Percentiles rank a stretch among this genome's conserved stretches.
phyloP scores from a whole-genome alignment of 2,113 vertebrate species.

The Chinchilla lanigera region DNA sequence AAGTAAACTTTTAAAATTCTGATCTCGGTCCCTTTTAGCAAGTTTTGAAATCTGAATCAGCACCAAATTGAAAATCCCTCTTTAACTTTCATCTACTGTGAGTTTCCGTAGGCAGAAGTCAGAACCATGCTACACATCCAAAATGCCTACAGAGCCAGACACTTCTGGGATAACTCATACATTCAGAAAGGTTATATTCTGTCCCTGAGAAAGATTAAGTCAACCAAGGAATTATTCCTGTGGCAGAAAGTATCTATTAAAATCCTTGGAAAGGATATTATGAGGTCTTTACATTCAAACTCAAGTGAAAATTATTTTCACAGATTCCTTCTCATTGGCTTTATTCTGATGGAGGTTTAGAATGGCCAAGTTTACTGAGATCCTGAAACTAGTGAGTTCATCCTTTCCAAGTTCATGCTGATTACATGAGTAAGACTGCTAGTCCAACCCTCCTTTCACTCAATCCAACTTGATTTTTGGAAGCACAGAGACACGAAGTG shows the following conservation, averaged over 20 bases:
- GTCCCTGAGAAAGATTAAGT: background rate
- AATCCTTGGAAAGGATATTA: background rate
- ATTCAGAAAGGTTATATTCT: background rate
- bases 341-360: background rate
- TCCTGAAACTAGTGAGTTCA: background rate
- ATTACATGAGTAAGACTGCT: background rate
- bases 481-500: background rate
- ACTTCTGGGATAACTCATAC: background rate
- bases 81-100: background rate
- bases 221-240: conserved; percentile 28
- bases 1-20: conserved; percentile 63
- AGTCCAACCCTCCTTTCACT: background rate
- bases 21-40: conserved; percentile 49
- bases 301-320: background rate
- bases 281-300: background rate
- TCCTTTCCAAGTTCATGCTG: background rate
- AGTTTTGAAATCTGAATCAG: conserved; percentile 59
- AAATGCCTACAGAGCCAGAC: background rate
- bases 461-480: background rate
- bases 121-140: conserved; percentile 23
- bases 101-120: conserved; percentile 5
- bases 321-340: background rate
- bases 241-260: background rate
- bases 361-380: background rate
- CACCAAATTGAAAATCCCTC: conserved; percentile 56